Evolutionary conservation across 2,797 vertebrate species (phyloP), one percentile per base, ranked within the genome.

Genomic region (Vespertilio murinus): DNA sequence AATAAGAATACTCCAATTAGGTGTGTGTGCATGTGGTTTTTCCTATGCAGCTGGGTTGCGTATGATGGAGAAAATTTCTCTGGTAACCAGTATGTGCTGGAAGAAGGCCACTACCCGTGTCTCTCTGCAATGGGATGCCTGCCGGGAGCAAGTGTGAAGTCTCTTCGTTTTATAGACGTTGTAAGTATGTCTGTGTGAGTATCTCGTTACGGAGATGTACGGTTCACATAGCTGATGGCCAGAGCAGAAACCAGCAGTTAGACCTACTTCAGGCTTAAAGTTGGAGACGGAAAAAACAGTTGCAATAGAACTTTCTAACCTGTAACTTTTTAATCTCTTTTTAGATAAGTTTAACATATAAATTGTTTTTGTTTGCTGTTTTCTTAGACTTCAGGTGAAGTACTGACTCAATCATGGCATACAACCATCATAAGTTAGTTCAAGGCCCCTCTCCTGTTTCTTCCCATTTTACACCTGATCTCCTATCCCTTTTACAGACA

Each of bases 31-130:
- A 11, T 81, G 28, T 94, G 81, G 25, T 96, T 95, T 91, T 95
- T 91, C 74, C 78, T 93, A 13, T 95, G 88, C 97, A 99, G 99
- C 97, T 99, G 99, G 98, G 98, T 99, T 97, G 98, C 98, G 1
- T 99, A 99, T 81, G 99, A 99, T 73, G 98, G 98, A 69, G 98
- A 98, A 91, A 98, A 99, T 88, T 99, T 99, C 79, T 98, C 98
- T 0, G 98, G 98, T 23, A 98, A 99, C 97, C 99, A 99, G 98
- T 99, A 99, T 6, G 98, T 99, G 54, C 96, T 99, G 97, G 99
- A 99, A 98, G 99, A 99, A 98, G 99, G 99, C 91, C 98, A 98
- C 52, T 99, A 99, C 90, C 98, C 98, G 52, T 97, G 98, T 97
- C 96, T 98, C 10, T 98, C 96, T 7, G 97, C 99, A 2, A 99